phyloP scores from a whole-genome alignment of 2,113 vertebrate species.

The Ranitomeya imitator region DNA sequence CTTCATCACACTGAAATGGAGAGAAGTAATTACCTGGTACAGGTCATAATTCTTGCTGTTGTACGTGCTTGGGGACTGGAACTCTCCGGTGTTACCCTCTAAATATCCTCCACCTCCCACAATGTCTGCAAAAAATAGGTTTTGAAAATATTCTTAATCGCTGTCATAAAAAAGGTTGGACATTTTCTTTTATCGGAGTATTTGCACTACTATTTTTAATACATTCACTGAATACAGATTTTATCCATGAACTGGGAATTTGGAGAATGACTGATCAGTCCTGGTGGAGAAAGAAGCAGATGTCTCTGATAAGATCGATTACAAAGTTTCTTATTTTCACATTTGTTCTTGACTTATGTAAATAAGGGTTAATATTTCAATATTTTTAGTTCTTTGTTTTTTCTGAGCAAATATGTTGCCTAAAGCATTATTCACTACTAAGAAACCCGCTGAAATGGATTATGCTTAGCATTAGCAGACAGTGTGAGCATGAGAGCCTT shows the following conservation, averaged over 20 bases:
- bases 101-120: constrained; percentile 72
- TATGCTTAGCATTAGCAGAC: too few relatives aligned
- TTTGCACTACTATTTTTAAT: too few relatives aligned
- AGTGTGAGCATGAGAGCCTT: not conserved
- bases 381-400: too few relatives aligned
- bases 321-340: too few relatives aligned
- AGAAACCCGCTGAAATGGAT: not conserved
- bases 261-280: too few relatives aligned
- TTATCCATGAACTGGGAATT: too few relatives aligned
- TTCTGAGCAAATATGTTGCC: too few relatives aligned
- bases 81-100: constrained; percentile 71
- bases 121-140: constrained; percentile 68
- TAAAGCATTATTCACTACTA: not conserved
- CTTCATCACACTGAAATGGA: not conserved
- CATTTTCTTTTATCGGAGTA: not conserved
- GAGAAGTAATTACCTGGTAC: constrained; percentile 69
- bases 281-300: too few relatives aligned
- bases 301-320: too few relatives aligned
- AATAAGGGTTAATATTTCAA: too few relatives aligned
- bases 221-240: too few relatives aligned
- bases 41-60: constrained; percentile 63
- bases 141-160: not conserved
- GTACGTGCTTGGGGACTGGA: constrained; percentile 71
- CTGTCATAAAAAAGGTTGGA: not conserved
- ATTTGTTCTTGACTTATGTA: too few relatives aligned